Base-by-base conservation (phyloP, 2,888 invertebrate species). In the Leptura quadrifasciata region DNA sequence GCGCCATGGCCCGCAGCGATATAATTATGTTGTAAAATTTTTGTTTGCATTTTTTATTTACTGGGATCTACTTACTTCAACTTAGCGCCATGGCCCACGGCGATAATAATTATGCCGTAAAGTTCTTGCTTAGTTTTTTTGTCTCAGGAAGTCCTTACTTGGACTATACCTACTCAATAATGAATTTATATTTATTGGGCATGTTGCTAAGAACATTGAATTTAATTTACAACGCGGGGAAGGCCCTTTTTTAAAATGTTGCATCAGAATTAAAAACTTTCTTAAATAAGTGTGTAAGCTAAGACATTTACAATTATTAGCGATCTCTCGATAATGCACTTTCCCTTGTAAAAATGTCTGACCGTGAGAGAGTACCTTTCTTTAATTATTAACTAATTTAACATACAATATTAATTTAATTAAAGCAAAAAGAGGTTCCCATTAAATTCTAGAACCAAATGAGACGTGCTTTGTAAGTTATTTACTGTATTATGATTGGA, bases 361-460 rank as follows among this genome's bases (percentile, higher is more conserved):
- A 47, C n/a, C 47, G 47, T 47, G 47, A n/a, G 47, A 47, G 15
- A n/a, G 47, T 47, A 47, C 47, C 47, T 47, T 47, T 47, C 47
- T n/a, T 47, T n/a, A 47, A n/a, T 47, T 47, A 47, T 47, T 47
- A 4, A 12, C n/a, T n/a, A 47, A 47, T n/a, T 47, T 47, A 15
- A 15, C n/a, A 47, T 12, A 47, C n/a, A 12, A 47, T n/a, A 47
- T n/a, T 47, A 15, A 5, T 47, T n/a, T 47, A n/a, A 47, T 47
- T 47, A 47, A 47, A 47, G 4, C 17, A 12, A 47, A 17, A n/a
- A 47, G 4, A 47, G n/a, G 1, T n/a, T 3, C 15, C 5, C 1
- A 47, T n/a, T n/a, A 47, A 47, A 12, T n/a, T 1, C 15, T 47
- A 5, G 27, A 8, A 47, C 39, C 12, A 47, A 47, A n/a, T 47